Conservation (phyloP, 2,797 vertebrate species). For the Microtus californicus region DNA sequence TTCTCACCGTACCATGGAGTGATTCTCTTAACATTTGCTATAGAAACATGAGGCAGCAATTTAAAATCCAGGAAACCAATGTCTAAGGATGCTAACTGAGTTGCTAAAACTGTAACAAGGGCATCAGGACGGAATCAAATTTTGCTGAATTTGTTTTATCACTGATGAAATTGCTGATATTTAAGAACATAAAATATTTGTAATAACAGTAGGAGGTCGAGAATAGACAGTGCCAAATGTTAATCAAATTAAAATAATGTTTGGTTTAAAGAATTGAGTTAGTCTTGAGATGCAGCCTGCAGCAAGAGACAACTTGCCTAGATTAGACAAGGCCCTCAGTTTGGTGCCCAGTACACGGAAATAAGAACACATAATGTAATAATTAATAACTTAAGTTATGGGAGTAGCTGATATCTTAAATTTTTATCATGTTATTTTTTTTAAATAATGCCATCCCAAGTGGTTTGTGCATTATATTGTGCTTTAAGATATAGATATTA, state of each 20-base stretch:
- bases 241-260: conserved; percentile 61
- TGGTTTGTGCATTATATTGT: not conserved
- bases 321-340: not conserved
- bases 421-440: not conserved
- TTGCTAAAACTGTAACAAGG: conserved; percentile 7
- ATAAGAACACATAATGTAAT: not conserved
- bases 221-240: not conserved
- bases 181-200: conserved; percentile 46
- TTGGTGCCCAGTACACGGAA: not conserved
- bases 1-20: not conserved
- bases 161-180: conserved; percentile 22
- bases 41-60: not conserved
- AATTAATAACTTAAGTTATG: not conserved
- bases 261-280: conserved; percentile 48
- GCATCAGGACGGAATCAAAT: not conserved
- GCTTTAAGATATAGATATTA: not conserved
- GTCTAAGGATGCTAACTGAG: conserved; percentile 37
- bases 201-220: conserved; percentile 45
- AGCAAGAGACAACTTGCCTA: not conserved
- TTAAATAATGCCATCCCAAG: not conserved
- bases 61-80: conserved; percentile 37
- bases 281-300: not conserved
- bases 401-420: not conserved
- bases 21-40: conserved; percentile 23
- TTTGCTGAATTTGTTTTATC: conserved; percentile 58